A percentile compares a stretch with the other conserved stretches of the same genome.
phyloP scores from a whole-genome alignment of 2,888 invertebrate species.

The Sarcophaga carnaria region DNA sequence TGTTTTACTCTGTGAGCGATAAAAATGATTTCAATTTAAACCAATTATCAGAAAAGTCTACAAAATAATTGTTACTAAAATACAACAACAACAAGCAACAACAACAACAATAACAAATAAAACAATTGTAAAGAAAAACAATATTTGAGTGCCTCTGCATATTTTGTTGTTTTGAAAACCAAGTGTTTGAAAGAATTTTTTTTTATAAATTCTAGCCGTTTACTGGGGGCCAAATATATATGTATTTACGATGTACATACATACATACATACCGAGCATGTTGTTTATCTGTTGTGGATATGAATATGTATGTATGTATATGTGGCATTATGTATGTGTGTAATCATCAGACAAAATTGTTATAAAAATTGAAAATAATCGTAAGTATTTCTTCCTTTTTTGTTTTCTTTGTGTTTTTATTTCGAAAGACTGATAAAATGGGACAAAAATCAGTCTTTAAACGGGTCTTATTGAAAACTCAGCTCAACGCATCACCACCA shows the following conservation, averaged over 20 bases:
- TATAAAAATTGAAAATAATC: constrained; percentile 65
- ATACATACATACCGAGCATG: not conserved
- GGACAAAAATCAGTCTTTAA: constrained; percentile 24
- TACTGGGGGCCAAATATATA: not conserved
- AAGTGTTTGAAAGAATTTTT: not conserved
- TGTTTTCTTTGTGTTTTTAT: not conserved
- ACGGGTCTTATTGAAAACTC: constrained; percentile 11
- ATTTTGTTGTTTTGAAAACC: not conserved
- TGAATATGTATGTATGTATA: not conserved
- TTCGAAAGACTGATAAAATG: constrained; percentile 48
- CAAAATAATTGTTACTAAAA: constrained; percentile 46
- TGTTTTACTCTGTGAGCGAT: constrained; percentile 40
- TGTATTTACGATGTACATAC: too few relatives aligned
- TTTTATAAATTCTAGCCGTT: not conserved
- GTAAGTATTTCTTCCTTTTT: constrained; percentile 20
- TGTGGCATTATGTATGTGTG: not conserved
- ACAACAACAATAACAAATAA: too few relatives aligned
- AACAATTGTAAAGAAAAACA: not conserved
- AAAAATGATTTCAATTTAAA: constrained; percentile 61
- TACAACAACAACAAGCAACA: not conserved
- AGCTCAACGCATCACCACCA: not conserved
- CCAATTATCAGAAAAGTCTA: constrained; percentile 60
- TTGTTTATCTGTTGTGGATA: not conserved
- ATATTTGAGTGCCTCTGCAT: not conserved
- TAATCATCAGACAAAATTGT: not conserved